Evolutionary conservation across 2,888 invertebrate genomes (phyloP).

Genomic region (Coleophora flavipennella): DNA sequence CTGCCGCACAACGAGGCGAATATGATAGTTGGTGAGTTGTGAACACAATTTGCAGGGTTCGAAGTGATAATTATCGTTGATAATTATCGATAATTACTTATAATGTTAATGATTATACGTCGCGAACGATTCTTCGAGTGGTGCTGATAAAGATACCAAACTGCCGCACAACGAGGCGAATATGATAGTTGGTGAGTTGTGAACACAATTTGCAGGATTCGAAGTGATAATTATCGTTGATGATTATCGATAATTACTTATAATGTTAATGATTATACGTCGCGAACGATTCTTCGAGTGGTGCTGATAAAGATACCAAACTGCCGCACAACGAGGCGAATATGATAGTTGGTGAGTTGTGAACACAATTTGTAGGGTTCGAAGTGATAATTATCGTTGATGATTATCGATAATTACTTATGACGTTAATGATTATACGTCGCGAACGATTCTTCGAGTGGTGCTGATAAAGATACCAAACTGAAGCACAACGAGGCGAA

Average conservation of each 20-base stretch:
- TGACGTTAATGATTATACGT: no score
- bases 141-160: slow-evolving; percentile 34
- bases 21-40: slow-evolving; percentile 60
- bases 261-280: no score
- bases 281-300: slow-evolving; percentile 35
- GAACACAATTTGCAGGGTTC: neutral
- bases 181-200: slow-evolving; percentile 60
- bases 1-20: slow-evolving; percentile 60
- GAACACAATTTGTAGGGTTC: neutral
- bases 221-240: no score
- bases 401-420: no score
- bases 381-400: no score
- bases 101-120: no score
- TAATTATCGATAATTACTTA: no score
- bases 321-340: slow-evolving; percentile 60
- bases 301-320: slow-evolving; percentile 34
- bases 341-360: slow-evolving; percentile 60
- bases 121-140: slow-evolving; percentile 35
- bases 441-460: slow-evolving; percentile 35
- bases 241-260: no score
- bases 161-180: slow-evolving; percentile 60
- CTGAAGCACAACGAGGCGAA: slow-evolving; percentile 60
- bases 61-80: no score
- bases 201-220: neutral
- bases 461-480: slow-evolving; percentile 34